Evolutionary conservation across 2,888 invertebrate species (phyloP).

Genomic region (Arenicola marina): DNA sequence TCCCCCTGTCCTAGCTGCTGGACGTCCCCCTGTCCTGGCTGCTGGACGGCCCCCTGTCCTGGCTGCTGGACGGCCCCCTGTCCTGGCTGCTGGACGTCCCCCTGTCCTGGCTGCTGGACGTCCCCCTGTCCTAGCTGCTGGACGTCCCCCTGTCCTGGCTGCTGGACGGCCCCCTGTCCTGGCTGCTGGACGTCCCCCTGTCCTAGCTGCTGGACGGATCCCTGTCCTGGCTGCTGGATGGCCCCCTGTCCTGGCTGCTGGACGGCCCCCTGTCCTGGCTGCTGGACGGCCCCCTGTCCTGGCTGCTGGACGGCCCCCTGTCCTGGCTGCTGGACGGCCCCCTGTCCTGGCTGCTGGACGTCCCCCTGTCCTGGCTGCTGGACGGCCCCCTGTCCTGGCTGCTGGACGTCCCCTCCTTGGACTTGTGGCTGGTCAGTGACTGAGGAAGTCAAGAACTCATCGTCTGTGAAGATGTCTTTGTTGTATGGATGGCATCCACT

Average conservation of each 20-base stretch:
- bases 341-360: neutral
- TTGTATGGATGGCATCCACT: neutral
- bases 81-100: neutral
- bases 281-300: too few species aligned
- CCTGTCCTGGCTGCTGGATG: neutral
- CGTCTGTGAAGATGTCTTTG: slow-evolving; percentile 1
- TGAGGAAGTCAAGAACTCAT: neutral
- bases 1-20: neutral
- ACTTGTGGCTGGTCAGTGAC: neutral
- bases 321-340: neutral
- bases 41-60: neutral
- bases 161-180: neutral
- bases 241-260: neutral
- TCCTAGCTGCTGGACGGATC: neutral
- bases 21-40: neutral
- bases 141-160: neutral
- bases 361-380: neutral
- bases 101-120: neutral
- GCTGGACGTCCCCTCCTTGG: neutral
- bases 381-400: neutral
- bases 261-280: neutral
- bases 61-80: neutral
- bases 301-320: too few species aligned
- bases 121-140: too few species aligned
- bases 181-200: neutral